Evolutionary conservation across 2,797 vertebrate genomes (phyloP).

Genomic region (Coregonus ussuriensis): DNA sequence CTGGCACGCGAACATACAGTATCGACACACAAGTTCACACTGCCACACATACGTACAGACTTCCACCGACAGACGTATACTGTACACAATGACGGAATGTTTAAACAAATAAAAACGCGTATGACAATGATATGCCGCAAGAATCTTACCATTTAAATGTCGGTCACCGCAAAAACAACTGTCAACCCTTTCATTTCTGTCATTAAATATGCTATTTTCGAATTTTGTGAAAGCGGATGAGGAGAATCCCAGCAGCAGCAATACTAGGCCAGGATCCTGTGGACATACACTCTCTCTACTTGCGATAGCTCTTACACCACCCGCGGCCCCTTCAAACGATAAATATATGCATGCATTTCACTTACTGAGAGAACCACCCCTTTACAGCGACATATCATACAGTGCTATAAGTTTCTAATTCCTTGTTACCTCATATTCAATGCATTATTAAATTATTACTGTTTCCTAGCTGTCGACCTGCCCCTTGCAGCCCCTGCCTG

Average conservation of each 20-base stretch:
- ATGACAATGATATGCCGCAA: constrained; percentile 52
- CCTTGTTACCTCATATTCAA: constrained; percentile 30
- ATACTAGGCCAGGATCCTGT: constrained; percentile 83
- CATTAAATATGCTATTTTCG: constrained; percentile 68
- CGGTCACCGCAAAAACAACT: constrained; percentile 46
- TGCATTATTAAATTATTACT: constrained; percentile 46
- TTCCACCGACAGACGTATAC: constrained; percentile 35
- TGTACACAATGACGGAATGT: constrained; percentile 48
- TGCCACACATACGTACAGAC: constrained; percentile 30
- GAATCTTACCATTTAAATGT: constrained; percentile 80
- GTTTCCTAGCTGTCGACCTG: constrained; percentile 68
- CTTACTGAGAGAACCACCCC: constrained; percentile 43
- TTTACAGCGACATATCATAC: constrained; percentile 36
- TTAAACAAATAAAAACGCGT: constrained; percentile 33
- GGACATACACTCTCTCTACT: constrained; percentile 63
- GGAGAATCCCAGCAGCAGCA: constrained; percentile 75
- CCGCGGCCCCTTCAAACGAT: constrained; percentile 66
- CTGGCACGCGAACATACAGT: constrained; percentile 43
- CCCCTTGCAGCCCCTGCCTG: constrained; percentile 67
- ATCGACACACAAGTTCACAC: constrained; percentile 57
- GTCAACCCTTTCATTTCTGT: constrained; percentile 53
- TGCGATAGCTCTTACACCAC: constrained; percentile 62
- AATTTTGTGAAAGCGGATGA: constrained; percentile 79
- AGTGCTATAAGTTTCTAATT: constrained; percentile 55
- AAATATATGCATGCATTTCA: constrained; percentile 55